Base-by-base conservation (phyloP, 2,113 vertebrate genomes). In the Rhinoderma darwinii region DNA sequence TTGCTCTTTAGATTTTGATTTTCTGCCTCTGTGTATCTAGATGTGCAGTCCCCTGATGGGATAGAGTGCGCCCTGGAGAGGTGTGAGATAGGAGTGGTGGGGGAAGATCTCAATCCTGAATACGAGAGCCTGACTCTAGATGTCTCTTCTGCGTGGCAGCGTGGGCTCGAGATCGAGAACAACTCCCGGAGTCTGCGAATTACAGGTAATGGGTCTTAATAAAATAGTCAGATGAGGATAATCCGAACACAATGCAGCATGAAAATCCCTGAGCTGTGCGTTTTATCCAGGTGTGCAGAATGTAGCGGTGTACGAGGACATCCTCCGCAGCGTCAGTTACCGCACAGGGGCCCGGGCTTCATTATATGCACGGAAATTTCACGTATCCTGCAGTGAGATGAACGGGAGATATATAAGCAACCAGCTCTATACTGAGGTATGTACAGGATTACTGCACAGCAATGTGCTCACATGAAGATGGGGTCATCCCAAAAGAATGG, bases 391-490 rank as follows among this genome's bases (percentile, higher is more conserved):
- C 94, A 98, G 97, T 0, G 98, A 99, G 93, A 99, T 99, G 98
- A 99, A 99, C 0, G 98, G 98, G 43, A 96, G 97, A 80, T 99
- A 99, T 91, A 97, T 97, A 86, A 99, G 98, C 94, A 99, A 99
- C 0, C 97, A 98, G 88, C 94, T 99, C 88, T 96, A 96, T 11
- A 95, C 99, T 51, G 98, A 99, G 96, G 98, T 99, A 94, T 17
- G 11, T 35, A n/a, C 50, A 32, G 5, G 35, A 15, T 25, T 56
- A 56, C 54, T 9, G 9, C 32, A 47, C 72, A 18, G 22, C 18
- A 22, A 4, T 1, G 5, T 12, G 5, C 4, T 25, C 54, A 59
- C 27, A 30, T 27, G n/a, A 12, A 27, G n/a, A 1, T 27, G 2
- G 8, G 7, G 61, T 61, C n/a, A 61, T 27, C 25, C 59, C 59